Base-by-base conservation (phyloP, 2,888 invertebrate genomes). In the Heteromyza rotundicornis region DNA sequence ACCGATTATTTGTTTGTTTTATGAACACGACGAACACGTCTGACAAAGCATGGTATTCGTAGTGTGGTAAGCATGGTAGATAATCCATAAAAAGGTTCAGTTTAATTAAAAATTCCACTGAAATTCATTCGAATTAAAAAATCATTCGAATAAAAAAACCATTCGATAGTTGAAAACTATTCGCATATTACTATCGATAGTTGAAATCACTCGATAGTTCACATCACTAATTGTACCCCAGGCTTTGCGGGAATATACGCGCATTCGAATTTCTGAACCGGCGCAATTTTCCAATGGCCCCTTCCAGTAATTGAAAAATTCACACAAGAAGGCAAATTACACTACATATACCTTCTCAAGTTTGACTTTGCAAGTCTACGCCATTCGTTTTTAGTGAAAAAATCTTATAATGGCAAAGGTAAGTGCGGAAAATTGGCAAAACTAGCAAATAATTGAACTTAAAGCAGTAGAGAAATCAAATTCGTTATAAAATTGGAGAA, bases 331-430 rank as follows among this genome's bases (percentile, higher is more conserved):
- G 27, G 10, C 3, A 47, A 47, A 47, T 47, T 47, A 71, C 68
- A 71, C 70, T 71, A 72, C 70, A 73, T 70, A 68, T 69, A 71
- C 17, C 17, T 47, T 47, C 19, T n/a, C n/a, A n/a, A n/a, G 19
- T 17, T 47, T 75, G 74, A 75, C 75, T 76, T 73, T 76, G 71
- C 71, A 71, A 70, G 77, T 76, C 74, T 75, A 70, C 75, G 78
- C 77, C 76, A 77, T 77, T 75, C 75, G 69, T 73, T 71, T 73
- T 75, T 71, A 70, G 72, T 72, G 72, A 75, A 75, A 70, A 77
- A 77, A 71, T 73, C 72, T 72, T 74, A 72, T 77, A 70, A 80
- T 80, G 78, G 78, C 78, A 74, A 75, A 78, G 78, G 78, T 79
- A 72, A 78, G 76, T 71, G 57, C 51, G 12, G 19, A 64, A 40